Base-by-base conservation (phyloP, 2,797 vertebrate species). In the Poeciliopsis paucimaculata region DNA sequence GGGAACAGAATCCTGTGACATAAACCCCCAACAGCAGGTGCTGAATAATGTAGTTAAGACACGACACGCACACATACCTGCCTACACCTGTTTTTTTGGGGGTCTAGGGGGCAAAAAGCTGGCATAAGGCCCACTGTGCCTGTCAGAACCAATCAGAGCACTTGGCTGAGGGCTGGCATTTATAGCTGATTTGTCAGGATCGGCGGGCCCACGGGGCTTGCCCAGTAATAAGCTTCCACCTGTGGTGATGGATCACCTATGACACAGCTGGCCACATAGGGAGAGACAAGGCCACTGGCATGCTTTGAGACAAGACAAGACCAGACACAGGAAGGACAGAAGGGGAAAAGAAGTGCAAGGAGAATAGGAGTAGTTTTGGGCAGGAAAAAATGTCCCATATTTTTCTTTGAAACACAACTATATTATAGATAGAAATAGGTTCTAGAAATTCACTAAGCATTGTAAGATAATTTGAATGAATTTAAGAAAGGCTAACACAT, bases 161-260 rank as follows among this genome's bases (percentile, higher is more conserved):
- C 81, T 82, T 26, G 60, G 81, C 89, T 90, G 90, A 93, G 80
- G 87, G 89, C 86, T 95, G 93, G 93, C 94, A 95, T 94, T 96
- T 95, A 95, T 88, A 90, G 86, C 91, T 94, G 93, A 94, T 95
- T 93, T 92, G 91, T 92, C 93, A 86, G 85, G 91, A 94, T 92
- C 81, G 73, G 86, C 64, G 75, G 84, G 86, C 93, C 94, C 90
- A 87, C 77, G 62, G 94, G 94, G 90, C 90, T 90, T 74, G 74
- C 86, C 90, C 93, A 93, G 92, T 96, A 94, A 94, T 94, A 95
- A 93, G 90, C 89, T 78, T 93, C 91, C 90, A 94, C 93, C 95
- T 94, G 90, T 91, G 91, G 92, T 95, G 94, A 95, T 91, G 90
- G 93, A 96, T 96, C 93, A 95, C 93, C 92, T 93, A 91, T 94